Base-by-base conservation (phyloP, 2,888 invertebrate genomes). In the Elegia similella region DNA sequence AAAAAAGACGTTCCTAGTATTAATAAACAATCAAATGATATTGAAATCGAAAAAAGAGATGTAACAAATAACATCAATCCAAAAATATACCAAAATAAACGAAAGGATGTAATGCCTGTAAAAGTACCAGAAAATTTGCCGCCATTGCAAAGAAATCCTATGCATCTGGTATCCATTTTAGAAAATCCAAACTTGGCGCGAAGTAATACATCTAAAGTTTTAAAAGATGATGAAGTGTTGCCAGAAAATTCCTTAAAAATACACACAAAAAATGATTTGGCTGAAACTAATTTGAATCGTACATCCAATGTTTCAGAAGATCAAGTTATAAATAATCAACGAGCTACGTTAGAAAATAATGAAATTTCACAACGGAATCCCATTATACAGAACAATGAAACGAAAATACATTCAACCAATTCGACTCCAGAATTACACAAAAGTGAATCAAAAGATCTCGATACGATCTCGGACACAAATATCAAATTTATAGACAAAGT, bases 381-480 rank as follows among this genome's bases (percentile, higher is more conserved):
- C 0, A 32, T 10, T 48, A 1, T 50, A 0, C 17, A 38, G 6
- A 34, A 34, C 7, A 16, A 32, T 32, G 48, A 32, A 6, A 29
- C 42, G 6, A 55, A 56, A 55, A n/a, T 10, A 38, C 54, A 48
- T 57, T 5, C 48, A 59, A 29, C 23, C 46, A 38, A 16, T 8
- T 10, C 34, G 3, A 32, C 65, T 0, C 63, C 63, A 0, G 57
- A 61, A 16, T 59, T 60, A 1, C 13, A 42, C 7, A 62, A 62
- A 52, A 61, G 62, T 17, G n/a, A 50, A 56, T 38, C 10, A 48
- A 7, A 1, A 58, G 47, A 63, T 43, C 10, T 60, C 0, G 73
- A 75, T 15, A 67, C 62, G 17, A 69, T 73, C 29, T 68, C 70
- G 0, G 68, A 73, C 52, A 70, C 64, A 5, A 74, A 73, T 46